phyloP scores from a whole-genome alignment of 2,797 vertebrate genomes.

The Sebastolobus altivelis region DNA sequence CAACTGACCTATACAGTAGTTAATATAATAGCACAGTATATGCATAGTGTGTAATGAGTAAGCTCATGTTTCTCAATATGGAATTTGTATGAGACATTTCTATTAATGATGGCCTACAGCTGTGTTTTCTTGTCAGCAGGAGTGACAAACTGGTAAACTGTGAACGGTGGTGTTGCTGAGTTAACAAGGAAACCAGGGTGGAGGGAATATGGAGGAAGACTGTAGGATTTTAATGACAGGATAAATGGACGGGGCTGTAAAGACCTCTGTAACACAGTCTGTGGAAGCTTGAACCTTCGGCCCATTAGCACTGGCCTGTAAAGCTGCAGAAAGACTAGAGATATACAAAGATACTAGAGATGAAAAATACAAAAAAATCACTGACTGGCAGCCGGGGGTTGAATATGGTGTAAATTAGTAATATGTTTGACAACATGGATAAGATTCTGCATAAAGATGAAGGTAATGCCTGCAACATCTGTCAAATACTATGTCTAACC shows the following conservation, averaged over 20 bases:
- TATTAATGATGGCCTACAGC: slow-evolving; percentile 6
- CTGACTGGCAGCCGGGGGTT: background rate
- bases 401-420: background rate
- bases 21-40: background rate
- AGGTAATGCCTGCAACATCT: background rate
- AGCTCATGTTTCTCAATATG: background rate
- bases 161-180: slow-evolving; percentile 1
- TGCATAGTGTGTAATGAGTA: background rate
- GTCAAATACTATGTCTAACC: background rate
- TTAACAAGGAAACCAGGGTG: slow-evolving; percentile 4
- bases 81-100: background rate
- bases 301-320: background rate
- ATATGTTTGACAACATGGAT: background rate
- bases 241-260: background rate
- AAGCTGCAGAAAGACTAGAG: background rate
- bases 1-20: background rate
- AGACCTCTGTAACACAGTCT: background rate
- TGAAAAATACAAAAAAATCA: background rate
- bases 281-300: background rate
- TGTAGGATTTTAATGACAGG: slow-evolving; percentile 10
- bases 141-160: slow-evolving; percentile 15
- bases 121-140: background rate
- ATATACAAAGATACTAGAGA: background rate
- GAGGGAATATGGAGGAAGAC: background rate
- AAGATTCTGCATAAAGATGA: background rate